A percentile compares a stretch with the other conserved stretches of the same genome.
Evolutionary conservation across 2,888 invertebrate genomes (phyloP).

Genomic region (Agrochola lychnidis): DNA sequence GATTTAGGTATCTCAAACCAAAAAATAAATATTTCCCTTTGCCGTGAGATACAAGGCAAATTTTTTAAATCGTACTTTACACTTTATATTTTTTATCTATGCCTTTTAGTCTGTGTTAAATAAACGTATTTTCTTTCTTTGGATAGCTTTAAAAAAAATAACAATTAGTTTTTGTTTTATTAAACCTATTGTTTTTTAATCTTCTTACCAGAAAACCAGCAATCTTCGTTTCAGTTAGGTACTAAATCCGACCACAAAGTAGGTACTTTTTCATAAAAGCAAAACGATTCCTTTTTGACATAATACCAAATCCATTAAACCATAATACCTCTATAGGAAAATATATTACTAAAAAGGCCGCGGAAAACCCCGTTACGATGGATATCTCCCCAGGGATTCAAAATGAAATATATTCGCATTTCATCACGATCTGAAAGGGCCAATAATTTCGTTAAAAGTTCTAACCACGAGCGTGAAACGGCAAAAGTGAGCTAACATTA

Average conservation of each 20-base stretch:
- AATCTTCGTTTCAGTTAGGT: neutral
- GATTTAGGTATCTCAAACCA: neutral
- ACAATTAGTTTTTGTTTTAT: neutral
- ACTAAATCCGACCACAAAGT: neutral
- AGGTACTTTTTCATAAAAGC: neutral
- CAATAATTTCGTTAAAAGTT: conserved; percentile 55
- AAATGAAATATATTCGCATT: conserved; percentile 51
- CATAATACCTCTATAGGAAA: conserved; percentile 7
- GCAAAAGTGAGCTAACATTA: neutral
- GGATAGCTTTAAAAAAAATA: no score
- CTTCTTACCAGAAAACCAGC: neutral
- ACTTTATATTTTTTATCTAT: no score
- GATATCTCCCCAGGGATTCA: conserved; percentile 36
- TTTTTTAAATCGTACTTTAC: no score
- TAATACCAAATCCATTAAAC: conserved; percentile 32
- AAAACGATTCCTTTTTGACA: conserved; percentile 6
- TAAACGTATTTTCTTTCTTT: no score
- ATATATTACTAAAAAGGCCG: conserved; percentile 32
- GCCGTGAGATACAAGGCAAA: no score
- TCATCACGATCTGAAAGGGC: conserved; percentile 40
- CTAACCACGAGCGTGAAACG: conserved; percentile 5
- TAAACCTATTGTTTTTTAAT: neutral
- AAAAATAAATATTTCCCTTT: neutral
- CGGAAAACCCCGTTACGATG: conserved; percentile 37
- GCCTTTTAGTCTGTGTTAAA: no score